A percentile compares a stretch with the other conserved stretches of the same genome.
These are phyloP conservation scores for Desmophyllum pertusum DNA, from an alignment of 92 coral and sea anemone genomes.

Conservation along the genomic window DNA sequence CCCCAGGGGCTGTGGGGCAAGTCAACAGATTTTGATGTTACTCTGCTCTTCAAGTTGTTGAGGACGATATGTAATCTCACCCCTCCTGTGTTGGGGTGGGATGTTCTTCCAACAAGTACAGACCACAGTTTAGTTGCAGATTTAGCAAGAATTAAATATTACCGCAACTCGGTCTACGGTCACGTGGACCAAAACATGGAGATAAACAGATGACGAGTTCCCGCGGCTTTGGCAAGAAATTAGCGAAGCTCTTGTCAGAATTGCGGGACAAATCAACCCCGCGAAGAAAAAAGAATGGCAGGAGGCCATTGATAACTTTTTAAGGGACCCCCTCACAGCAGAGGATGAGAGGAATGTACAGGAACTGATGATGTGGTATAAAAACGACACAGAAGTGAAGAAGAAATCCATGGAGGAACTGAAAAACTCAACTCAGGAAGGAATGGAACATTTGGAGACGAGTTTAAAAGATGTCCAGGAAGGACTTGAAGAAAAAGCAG, in stretches of 20 bases:
- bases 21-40: neutral
- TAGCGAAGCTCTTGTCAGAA: neutral
- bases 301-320: neutral
- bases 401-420: neutral
- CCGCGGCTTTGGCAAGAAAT: neutral
- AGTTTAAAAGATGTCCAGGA: too few relatives aligned
- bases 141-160: neutral
- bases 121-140: neutral
- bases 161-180: neutral
- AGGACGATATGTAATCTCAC: neutral
- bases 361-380: neutral
- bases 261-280: neutral
- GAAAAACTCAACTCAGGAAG: slow-evolving; percentile 1
- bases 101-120: neutral
- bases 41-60: neutral
- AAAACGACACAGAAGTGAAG: neutral
- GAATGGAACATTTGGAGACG: too few relatives aligned
- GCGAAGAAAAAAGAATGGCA: neutral
- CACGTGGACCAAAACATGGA: neutral
- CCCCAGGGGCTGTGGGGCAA: neutral
- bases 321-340: neutral
- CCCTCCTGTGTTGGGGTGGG: neutral
- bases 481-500: too few relatives aligned
- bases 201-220: neutral
- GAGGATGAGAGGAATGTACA: neutral